Evolutionary conservation across 2,113 vertebrate species (phyloP).

Genomic region (Cavia porcellus): DNA sequence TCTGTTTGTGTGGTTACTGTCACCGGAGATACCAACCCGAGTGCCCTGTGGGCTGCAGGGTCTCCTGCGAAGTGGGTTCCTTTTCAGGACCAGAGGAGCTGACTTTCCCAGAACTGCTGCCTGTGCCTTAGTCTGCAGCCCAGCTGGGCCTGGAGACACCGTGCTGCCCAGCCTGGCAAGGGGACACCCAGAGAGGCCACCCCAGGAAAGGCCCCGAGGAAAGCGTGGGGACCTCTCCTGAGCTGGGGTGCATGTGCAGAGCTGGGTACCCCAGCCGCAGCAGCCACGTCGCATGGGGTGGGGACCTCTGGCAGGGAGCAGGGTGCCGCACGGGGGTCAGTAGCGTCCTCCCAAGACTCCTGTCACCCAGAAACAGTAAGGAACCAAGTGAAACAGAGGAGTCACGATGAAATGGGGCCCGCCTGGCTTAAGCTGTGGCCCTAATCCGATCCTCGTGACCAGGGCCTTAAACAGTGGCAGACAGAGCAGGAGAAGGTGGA

Average conservation of each 20-base stretch:
- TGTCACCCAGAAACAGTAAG: not conserved
- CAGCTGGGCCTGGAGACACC: not conserved
- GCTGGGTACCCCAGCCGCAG: no score
- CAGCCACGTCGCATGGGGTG: no score
- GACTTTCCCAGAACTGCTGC: not conserved
- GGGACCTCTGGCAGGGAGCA: not conserved
- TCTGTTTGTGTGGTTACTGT: rapidly evolving
- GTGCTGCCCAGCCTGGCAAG: not conserved
- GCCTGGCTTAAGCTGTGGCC: not conserved
- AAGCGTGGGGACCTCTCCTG: not conserved
- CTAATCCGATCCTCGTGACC: not conserved
- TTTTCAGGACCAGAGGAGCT: not conserved
- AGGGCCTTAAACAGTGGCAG: not conserved
- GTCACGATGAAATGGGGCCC: not conserved
- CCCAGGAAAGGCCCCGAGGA: not conserved
- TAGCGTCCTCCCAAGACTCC: no score
- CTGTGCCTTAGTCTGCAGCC: not conserved
- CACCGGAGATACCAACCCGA: rapidly evolving
- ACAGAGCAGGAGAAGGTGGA: no score
- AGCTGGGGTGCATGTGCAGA: no score
- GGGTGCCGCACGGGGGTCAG: rapidly evolving
- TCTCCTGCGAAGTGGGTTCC: not conserved
- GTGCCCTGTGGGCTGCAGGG: not conserved
- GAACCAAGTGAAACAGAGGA: not conserved
- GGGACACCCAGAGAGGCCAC: no score